Conservation (phyloP, 2,113 vertebrate species). For the Rafetus swinhoei region DNA sequence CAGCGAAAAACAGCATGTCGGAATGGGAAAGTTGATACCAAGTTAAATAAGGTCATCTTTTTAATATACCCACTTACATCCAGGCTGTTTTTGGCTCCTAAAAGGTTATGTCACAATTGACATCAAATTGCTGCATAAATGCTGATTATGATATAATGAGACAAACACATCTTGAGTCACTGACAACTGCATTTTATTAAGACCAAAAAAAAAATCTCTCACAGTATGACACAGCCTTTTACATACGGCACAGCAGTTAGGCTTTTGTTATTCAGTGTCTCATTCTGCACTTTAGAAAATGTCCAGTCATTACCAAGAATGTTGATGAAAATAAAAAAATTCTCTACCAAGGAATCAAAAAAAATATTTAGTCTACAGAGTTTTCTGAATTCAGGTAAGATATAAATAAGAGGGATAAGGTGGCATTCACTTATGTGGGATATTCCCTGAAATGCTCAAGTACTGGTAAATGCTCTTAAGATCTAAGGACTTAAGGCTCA, state of each 20-base stretch:
- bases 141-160: neutral
- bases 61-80: neutral
- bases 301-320: neutral
- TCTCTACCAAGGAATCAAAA: conserved; percentile 37
- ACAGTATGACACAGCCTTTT: conserved; percentile 42
- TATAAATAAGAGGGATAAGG: conserved; percentile 57
- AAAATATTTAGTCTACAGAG: neutral
- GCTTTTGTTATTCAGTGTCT: conserved; percentile 22
- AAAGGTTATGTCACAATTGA: neutral
- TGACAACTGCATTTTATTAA: conserved; percentile 53
- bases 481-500: neutral
- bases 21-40: neutral
- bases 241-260: conserved; percentile 43
- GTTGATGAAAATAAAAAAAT: conserved; percentile 40
- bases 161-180: neutral
- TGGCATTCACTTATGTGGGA: conserved; percentile 19
- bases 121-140: neutral
- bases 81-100: neutral
- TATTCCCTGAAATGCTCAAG: conserved; percentile 51
- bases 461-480: conserved; percentile 34
- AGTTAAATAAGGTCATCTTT: neutral
- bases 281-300: conserved; percentile 2
- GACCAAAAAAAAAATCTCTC: conserved; percentile 33
- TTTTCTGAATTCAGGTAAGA: conserved; percentile 28
- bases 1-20: neutral